Conservation (phyloP, 1,140 invertebrate genomes). For the Heliconius nattereri region DNA sequence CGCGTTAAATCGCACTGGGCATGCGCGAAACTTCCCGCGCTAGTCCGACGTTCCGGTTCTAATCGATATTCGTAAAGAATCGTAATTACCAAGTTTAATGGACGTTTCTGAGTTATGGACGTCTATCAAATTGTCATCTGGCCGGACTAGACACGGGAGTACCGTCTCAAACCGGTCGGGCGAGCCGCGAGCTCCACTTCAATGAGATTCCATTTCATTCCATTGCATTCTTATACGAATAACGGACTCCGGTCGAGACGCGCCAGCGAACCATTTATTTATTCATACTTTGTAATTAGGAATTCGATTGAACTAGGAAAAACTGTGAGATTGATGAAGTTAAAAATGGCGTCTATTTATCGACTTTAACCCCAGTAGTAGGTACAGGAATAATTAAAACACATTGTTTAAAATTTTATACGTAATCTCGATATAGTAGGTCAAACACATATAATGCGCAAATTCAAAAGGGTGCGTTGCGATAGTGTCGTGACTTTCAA, state of each 20-base stretch:
- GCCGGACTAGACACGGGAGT: conserved; percentile 58
- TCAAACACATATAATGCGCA: conserved; percentile 23
- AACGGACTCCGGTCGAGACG: conserved; percentile 65
- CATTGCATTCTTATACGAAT: conserved; percentile 76
- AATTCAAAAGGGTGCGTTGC: conserved; percentile 27
- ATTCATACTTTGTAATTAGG: conserved; percentile 35
- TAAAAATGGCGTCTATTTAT: conserved; percentile 7
- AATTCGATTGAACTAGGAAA: conserved; percentile 24
- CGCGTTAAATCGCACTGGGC: conserved; percentile 52
- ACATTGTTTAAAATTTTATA: conserved; percentile 28
- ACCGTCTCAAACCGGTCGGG: conserved; percentile 68
- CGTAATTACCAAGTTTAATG: conserved; percentile 42
- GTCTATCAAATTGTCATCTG: conserved; percentile 70
- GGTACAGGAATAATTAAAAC: conserved; percentile 15
- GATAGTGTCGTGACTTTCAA: conserved; percentile 14
- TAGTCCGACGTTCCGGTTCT: conserved; percentile 35
- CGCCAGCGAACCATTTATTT: conserved; percentile 48
- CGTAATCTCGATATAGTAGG: conserved; percentile 26
- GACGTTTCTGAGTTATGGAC: conserved; percentile 38
- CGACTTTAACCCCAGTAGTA: not conserved
- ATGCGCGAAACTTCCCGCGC: conserved; percentile 58
- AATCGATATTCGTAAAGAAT: conserved; percentile 43
- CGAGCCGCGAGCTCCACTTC: conserved; percentile 63
- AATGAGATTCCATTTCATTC: conserved; percentile 79
- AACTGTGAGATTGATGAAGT: not conserved